phyloP scores from a whole-genome alignment of 2,113 vertebrate species.

The Aspidoscelis tigris region DNA sequence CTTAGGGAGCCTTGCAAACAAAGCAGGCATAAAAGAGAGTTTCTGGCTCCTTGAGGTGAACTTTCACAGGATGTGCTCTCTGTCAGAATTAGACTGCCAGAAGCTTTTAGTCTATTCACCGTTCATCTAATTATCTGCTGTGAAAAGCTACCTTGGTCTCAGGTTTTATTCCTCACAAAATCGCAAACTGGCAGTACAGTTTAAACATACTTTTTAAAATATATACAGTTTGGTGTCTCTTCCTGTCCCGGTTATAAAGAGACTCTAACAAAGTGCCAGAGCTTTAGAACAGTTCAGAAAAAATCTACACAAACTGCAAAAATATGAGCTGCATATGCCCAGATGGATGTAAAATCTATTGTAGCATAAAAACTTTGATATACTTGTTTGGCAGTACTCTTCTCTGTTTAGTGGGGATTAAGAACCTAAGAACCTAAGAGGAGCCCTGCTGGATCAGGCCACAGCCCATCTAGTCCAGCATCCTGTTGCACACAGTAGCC shows the following conservation, averaged over 20 bases:
- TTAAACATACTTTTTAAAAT: not conserved
- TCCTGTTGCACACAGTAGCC: too few species aligned
- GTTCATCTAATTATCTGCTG: conserved; percentile 18
- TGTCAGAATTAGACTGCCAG: conserved; percentile 17
- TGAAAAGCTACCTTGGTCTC: conserved; percentile 23
- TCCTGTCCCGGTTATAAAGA: not conserved
- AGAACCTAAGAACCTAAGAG: too few species aligned
- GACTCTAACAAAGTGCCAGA: not conserved
- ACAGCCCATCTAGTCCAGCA: too few species aligned
- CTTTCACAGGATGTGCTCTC: conserved; percentile 39
- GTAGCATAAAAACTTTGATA: too few species aligned
- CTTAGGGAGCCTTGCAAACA: conserved; percentile 56
- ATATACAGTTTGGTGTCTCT: not conserved
- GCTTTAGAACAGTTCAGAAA: too few species aligned
- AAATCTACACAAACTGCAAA: too few species aligned
- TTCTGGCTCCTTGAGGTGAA: conserved; percentile 58
- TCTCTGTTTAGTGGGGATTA: too few species aligned
- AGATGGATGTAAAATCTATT: too few species aligned
- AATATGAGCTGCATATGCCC: too few species aligned
- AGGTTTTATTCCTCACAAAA: not conserved
- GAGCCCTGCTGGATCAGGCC: too few species aligned
- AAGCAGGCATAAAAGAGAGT: conserved; percentile 57
- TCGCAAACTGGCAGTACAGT: not conserved
- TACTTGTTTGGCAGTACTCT: too few species aligned
- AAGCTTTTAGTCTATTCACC: not conserved